phyloP scores from a whole-genome alignment of 2,113 vertebrate genomes.

The Clarias gariepinus region DNA sequence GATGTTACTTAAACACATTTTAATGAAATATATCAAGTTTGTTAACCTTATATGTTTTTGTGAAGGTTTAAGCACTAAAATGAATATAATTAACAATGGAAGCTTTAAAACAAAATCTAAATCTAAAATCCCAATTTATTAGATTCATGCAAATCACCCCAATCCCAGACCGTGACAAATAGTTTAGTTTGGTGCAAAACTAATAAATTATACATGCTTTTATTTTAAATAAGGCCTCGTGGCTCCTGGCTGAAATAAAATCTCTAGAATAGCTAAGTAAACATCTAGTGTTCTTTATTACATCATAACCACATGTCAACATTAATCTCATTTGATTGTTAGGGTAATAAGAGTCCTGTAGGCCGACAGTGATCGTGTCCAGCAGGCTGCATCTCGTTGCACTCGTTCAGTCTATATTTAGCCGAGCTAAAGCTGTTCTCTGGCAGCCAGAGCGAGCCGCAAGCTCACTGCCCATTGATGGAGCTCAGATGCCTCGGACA shows the following conservation, averaged over 20 bases:
- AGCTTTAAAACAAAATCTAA: background rate
- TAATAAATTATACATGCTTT: background rate
- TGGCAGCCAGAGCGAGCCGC: conserved; percentile 66
- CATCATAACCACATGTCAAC: background rate
- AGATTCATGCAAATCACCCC: background rate
- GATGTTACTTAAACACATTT: background rate
- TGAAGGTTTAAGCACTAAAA: background rate
- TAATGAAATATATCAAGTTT: background rate
- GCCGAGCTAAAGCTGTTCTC: conserved; percentile 72
- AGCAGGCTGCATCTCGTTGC: background rate
- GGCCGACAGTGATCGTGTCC: conserved; percentile 23
- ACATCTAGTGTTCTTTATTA: background rate
- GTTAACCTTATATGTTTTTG: background rate
- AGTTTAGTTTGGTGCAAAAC: background rate
- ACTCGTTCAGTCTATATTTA: conserved; percentile 73
- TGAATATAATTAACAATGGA: background rate
- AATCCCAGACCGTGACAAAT: background rate
- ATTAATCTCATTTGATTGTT: background rate
- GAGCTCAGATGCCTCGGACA: conserved; percentile 61
- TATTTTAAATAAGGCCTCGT: background rate
- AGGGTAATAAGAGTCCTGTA: background rate
- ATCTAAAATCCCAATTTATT: background rate
- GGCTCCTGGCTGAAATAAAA: background rate
- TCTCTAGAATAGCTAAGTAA: background rate
- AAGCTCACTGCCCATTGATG: conserved; percentile 69